Percentiles rank a stretch among this genome's conserved stretches.
These are phyloP conservation scores for Bellardia bayeri DNA, from an alignment of 2,888 invertebrate species.

Conservation along the genomic window DNA sequence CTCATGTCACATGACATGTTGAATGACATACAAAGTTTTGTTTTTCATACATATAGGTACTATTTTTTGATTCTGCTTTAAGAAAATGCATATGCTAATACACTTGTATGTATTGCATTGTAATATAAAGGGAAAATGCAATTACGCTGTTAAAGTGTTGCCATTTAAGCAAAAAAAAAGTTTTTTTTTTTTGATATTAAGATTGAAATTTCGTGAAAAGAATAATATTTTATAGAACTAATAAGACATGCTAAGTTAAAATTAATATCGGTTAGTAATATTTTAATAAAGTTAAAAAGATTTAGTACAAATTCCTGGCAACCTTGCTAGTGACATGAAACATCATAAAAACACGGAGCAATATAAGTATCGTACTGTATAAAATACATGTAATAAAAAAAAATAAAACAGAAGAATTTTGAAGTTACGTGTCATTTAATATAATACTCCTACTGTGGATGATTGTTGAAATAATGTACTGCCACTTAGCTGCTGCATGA, in stretches of 20 bases:
- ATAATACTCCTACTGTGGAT: slow-evolving; percentile 46
- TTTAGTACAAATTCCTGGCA: neutral
- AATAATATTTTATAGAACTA: too few species aligned
- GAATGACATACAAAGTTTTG: slow-evolving; percentile 62
- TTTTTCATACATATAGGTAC: neutral
- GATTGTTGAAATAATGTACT: slow-evolving; percentile 63
- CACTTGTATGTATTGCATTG: neutral
- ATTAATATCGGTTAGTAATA: too few species aligned
- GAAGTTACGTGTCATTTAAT: slow-evolving; percentile 67
- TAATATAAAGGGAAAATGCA: slow-evolving; percentile 17
- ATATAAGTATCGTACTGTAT: neutral
- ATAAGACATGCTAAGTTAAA: too few species aligned
- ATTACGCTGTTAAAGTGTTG: slow-evolving; percentile 23
- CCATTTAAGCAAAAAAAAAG: neutral
- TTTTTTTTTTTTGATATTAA: too few species aligned
- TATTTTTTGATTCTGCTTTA: neutral
- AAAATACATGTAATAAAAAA: neutral
- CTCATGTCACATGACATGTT: slow-evolving; percentile 73
- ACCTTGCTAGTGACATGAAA: neutral
- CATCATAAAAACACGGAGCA: slow-evolving; percentile 6
- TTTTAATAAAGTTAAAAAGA: too few species aligned
- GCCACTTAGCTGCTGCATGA: slow-evolving; percentile 8
- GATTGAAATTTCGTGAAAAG: too few species aligned
- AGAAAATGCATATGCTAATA: slow-evolving; percentile 28
- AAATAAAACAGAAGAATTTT: slow-evolving; percentile 9